phyloP scores from a whole-genome alignment of 2,797 vertebrate genomes.

The Garrulus glandarius region DNA sequence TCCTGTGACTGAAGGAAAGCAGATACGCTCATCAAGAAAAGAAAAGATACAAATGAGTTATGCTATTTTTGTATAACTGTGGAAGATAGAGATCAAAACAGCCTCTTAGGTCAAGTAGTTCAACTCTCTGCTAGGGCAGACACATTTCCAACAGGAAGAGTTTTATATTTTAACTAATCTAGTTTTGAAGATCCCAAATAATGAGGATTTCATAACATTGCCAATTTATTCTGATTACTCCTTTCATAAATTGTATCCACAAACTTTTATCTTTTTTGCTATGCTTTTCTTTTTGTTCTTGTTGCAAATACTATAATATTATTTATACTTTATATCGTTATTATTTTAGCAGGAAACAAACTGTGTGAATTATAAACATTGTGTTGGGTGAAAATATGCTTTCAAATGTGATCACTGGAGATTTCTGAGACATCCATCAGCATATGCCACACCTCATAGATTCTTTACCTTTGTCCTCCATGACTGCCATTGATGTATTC shows the following conservation, averaged over 20 bases:
- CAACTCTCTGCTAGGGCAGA: neutral
- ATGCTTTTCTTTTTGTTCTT: neutral
- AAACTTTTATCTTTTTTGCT: neutral
- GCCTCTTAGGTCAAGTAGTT: neutral
- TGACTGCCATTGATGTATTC: neutral
- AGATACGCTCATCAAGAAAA: neutral
- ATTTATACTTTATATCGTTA: neutral
- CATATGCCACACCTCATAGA: constrained; percentile 17
- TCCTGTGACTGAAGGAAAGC: constrained; percentile 17
- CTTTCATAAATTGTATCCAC: neutral
- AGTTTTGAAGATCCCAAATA: neutral
- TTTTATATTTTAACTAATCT: neutral
- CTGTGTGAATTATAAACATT: neutral
- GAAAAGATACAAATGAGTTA: neutral
- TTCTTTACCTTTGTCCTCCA: neutral
- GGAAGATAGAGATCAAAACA: neutral
- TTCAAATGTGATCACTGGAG: neutral
- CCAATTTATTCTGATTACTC: neutral
- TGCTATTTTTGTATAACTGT: neutral
- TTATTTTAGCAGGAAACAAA: neutral
- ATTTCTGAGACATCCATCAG: neutral
- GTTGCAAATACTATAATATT: neutral
- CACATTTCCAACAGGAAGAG: neutral
- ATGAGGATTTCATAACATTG: neutral
- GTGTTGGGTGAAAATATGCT: neutral